Evolutionary conservation across 2,888 invertebrate genomes (phyloP).

Genomic region (Tetragonisca angustula): DNA sequence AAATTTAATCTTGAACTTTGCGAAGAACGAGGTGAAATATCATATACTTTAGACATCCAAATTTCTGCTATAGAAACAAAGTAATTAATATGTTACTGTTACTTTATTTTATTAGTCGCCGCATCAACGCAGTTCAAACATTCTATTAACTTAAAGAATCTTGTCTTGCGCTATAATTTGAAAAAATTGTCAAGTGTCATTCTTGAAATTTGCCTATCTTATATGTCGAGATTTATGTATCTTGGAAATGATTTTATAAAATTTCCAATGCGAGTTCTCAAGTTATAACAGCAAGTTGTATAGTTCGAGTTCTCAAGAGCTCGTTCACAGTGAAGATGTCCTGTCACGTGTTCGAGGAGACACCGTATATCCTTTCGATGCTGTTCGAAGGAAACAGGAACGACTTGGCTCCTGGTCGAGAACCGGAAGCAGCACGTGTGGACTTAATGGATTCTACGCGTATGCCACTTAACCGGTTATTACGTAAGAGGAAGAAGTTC

Average conservation of each 20-base stretch:
- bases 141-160: too few relatives aligned
- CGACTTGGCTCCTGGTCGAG: slow-evolving; percentile 39
- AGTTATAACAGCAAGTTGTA: slow-evolving; percentile 5
- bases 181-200: background rate
- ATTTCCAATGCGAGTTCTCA: background rate
- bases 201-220: too few relatives aligned
- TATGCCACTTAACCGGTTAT: slow-evolving; percentile 50
- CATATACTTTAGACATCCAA: too few relatives aligned
- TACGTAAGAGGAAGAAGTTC: slow-evolving; percentile 42
- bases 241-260: background rate
- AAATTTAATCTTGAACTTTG: too few relatives aligned
- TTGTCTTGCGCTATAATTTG: background rate
- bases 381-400: slow-evolving; percentile 36
- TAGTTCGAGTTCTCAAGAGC: background rate
- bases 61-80: too few relatives aligned
- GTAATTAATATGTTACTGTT: background rate
- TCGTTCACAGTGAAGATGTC: slow-evolving; percentile 63
- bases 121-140: background rate
- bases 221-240: background rate
- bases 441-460: slow-evolving; percentile 58
- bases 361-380: slow-evolving; percentile 48
- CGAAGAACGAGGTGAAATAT: too few relatives aligned
- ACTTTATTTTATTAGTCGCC: background rate
- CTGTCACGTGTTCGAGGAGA: slow-evolving; percentile 70
- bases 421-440: slow-evolving; percentile 71